A percentile compares a stretch with the other conserved stretches of the same genome.
phyloP scores from a whole-genome alignment of 2,113 vertebrate genomes.

The Ictidomys tridecemlineatus region DNA sequence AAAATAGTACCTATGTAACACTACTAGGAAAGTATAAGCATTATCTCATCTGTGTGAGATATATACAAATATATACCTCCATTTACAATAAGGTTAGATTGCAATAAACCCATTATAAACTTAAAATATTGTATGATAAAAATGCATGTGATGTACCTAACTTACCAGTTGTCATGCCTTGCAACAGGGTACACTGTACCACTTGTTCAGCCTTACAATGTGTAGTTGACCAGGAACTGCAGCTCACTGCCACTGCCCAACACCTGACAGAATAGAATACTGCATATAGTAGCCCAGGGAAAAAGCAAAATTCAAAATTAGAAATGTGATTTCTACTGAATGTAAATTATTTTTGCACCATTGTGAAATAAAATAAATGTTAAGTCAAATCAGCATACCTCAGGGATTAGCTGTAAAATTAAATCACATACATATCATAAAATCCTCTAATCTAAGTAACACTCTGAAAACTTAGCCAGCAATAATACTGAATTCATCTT shows the following conservation, averaged over 20 bases:
- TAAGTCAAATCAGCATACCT: no score
- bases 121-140: not conserved
- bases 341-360: no score
- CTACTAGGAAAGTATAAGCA: not conserved
- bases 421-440: not conserved
- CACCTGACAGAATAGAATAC: no score
- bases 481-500: not conserved
- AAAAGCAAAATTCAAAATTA: no score
- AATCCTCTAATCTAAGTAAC: not conserved
- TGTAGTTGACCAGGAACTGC: no score
- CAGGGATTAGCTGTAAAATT: not conserved
- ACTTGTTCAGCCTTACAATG: no score
- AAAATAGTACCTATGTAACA: not conserved
- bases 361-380: no score
- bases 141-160: not conserved
- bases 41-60: no score
- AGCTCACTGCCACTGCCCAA: no score
- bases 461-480: not conserved
- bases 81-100: not conserved
- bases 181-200: not conserved
- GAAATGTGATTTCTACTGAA: no score
- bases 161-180: not conserved
- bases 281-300: no score
- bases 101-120: not conserved
- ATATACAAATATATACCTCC: no score